Conservation (phyloP, 2,113 vertebrate genomes). For the Donacobius atricapilla region DNA sequence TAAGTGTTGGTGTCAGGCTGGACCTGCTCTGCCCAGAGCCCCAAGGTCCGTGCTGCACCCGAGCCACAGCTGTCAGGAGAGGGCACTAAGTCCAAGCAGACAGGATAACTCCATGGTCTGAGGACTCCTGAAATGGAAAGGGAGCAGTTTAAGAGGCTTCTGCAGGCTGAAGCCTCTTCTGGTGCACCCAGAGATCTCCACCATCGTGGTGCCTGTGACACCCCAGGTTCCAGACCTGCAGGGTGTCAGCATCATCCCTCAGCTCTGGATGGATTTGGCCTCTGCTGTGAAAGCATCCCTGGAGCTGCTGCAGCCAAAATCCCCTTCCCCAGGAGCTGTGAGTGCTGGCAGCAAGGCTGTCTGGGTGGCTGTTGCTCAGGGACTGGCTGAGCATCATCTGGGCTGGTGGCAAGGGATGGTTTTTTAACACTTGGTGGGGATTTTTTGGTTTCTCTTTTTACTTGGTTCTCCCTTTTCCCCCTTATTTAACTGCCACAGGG, state of each 20-base stretch:
- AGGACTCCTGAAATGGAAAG: not conserved
- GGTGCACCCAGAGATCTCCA: not conserved
- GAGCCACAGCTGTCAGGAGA: not conserved
- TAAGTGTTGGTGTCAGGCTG: fast-evolving
- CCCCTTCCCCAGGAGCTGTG: not conserved
- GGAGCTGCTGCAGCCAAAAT: not conserved
- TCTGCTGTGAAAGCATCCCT: not conserved
- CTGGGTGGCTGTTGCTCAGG: not conserved
- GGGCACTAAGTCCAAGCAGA: not conserved
- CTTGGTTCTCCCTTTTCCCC: not conserved
- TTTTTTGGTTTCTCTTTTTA: not conserved
- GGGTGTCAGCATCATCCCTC: not conserved
- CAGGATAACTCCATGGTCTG: fast-evolving
- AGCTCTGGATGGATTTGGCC: not conserved
- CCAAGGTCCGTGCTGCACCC: not conserved
- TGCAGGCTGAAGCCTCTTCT: not conserved
- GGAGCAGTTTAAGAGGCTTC: not conserved
- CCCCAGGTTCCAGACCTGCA: not conserved
- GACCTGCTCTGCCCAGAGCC: not conserved
- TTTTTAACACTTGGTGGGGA: not conserved
- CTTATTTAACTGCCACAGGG: not conserved
- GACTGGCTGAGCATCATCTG: not conserved
- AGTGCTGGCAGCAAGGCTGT: not conserved
- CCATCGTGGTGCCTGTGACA: not conserved
- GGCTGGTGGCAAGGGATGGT: not conserved